Evolutionary conservation across 2,888 invertebrate genomes (phyloP).

Genomic region (Ormia ochracea): DNA sequence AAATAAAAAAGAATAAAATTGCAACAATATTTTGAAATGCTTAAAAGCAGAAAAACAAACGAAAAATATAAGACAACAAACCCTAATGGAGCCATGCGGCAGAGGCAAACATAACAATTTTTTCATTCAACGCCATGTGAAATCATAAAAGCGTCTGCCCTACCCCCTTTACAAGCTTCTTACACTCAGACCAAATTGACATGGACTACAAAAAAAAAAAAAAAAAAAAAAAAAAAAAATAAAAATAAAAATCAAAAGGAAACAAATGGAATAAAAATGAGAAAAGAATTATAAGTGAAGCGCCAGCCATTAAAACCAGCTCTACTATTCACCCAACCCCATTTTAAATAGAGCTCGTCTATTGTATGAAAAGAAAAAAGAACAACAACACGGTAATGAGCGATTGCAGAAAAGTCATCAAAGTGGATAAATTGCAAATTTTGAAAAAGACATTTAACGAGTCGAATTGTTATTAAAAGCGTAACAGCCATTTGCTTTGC

Average conservation of each 20-base stretch:
- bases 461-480: too few species aligned
- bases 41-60: conserved; percentile 19
- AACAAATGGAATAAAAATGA: conserved; percentile 26
- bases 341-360: conserved; percentile 19
- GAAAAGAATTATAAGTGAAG: conserved; percentile 35
- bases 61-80: conserved; percentile 55
- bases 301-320: conserved; percentile 29
- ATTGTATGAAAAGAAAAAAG: too few species aligned
- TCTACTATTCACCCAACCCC: conserved; percentile 12
- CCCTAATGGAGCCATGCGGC: conserved; percentile 42
- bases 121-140: conserved; percentile 9
- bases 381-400: neutral
- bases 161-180: neutral
- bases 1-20: conserved; percentile 20
- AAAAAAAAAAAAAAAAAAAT: conserved; percentile 11
- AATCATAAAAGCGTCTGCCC: neutral
- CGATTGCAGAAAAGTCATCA: neutral
- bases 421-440: too few species aligned
- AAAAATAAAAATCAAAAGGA: neutral
- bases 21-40: conserved; percentile 41
- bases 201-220: conserved; percentile 5
- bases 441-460: too few species aligned
- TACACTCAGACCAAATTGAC: conserved; percentile 28
- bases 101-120: conserved; percentile 18
- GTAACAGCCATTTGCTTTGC: too few species aligned